Percentiles rank a stretch among this genome's conserved stretches.
phyloP scores from a whole-genome alignment of 2,113 vertebrate species.

The Notothenia coriiceps region DNA sequence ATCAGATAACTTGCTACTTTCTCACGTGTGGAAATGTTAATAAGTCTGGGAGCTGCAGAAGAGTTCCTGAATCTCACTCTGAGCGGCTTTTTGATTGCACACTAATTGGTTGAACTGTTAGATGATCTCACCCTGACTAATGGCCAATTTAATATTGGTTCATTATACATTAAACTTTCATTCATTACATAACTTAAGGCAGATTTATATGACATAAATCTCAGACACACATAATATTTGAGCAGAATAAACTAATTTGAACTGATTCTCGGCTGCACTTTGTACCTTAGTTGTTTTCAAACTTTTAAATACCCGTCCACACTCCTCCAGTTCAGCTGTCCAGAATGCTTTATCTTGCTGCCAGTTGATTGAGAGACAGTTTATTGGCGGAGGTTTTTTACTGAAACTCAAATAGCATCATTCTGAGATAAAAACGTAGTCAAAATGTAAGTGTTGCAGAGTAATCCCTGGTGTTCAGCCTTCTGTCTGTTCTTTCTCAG shows the following conservation, averaged over 20 bases:
- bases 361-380: slow-evolving; percentile 42
- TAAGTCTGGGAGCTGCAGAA: slow-evolving; percentile 25
- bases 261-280: background rate
- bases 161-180: slow-evolving; percentile 67
- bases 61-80: slow-evolving; percentile 22
- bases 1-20: slow-evolving; percentile 57
- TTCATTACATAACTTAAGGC: slow-evolving; percentile 43
- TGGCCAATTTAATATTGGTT: slow-evolving; percentile 65
- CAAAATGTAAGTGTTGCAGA: slow-evolving; percentile 21
- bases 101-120: slow-evolving; percentile 70
- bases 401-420: slow-evolving; percentile 8
- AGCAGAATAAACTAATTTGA: slow-evolving; percentile 6
- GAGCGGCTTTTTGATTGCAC: slow-evolving; percentile 49
- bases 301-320: background rate
- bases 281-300: background rate
- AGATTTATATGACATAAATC: slow-evolving; percentile 38
- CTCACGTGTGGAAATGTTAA: slow-evolving; percentile 43
- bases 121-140: slow-evolving; percentile 65
- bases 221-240: background rate
- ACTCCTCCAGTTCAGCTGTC: slow-evolving; percentile 54
- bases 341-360: slow-evolving; percentile 3
- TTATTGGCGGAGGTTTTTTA: slow-evolving; percentile 38
- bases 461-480: slow-evolving; percentile 64
- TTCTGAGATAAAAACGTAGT: slow-evolving; percentile 30
- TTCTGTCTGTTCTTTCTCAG: slow-evolving; percentile 81